Conservation (phyloP, 30 jellyfish, hydroid and myxozoan genomes). For the Aurelia sp. region DNA sequence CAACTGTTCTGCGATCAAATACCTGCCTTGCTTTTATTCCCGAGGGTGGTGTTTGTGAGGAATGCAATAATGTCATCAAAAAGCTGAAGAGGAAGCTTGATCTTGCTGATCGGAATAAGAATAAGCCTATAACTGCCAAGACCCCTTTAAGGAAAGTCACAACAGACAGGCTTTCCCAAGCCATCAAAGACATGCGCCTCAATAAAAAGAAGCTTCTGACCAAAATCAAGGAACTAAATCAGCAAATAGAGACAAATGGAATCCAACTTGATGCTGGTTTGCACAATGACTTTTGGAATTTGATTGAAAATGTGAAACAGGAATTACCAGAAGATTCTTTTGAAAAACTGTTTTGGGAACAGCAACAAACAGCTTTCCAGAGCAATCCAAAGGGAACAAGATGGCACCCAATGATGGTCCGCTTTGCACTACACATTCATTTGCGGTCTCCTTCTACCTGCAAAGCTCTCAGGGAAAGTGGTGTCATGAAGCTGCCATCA, state of each 20-base stretch:
- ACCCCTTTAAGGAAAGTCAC: slow-evolving; percentile 57
- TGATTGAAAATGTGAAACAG: slow-evolving; percentile 32
- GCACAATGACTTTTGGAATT: slow-evolving; percentile 47
- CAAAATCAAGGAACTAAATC: slow-evolving; percentile 44
- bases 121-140: slow-evolving; percentile 36
- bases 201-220: slow-evolving; percentile 25
- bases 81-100: too few relatives aligned
- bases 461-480: slow-evolving; percentile 46
- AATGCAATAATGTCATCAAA: too few relatives aligned
- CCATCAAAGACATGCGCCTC: slow-evolving; percentile 32
- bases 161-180: slow-evolving; percentile 38
- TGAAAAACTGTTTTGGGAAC: slow-evolving; percentile 57
- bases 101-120: too few relatives aligned
- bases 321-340: slow-evolving; percentile 53
- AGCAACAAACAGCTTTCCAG: slow-evolving; percentile 59
- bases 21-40: slow-evolving; percentile 46
- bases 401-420: slow-evolving; percentile 69
- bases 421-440: slow-evolving; percentile 47
- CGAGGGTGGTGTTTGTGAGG: slow-evolving; percentile 47
- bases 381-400: slow-evolving; percentile 53
- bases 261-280: slow-evolving; percentile 48
- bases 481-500: slow-evolving; percentile 51
- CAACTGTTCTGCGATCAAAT: slow-evolving; percentile 45
- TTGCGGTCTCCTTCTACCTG: slow-evolving; percentile 50
- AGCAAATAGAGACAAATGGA: slow-evolving; percentile 31